Evolutionary conservation across 2,888 invertebrate species (phyloP).

Genomic region (Cabera pusaria): DNA sequence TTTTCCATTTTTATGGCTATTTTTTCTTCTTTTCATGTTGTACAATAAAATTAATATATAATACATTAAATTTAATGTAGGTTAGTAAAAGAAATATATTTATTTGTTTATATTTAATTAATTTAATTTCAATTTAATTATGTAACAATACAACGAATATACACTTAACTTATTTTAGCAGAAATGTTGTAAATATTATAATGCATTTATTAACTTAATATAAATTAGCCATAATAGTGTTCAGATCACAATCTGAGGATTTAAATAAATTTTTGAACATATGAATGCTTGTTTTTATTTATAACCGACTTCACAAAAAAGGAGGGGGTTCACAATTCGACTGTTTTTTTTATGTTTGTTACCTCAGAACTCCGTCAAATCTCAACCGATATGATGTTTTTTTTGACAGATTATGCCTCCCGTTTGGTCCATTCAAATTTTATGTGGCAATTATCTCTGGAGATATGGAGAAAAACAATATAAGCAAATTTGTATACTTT

Average conservation of each 20-base stretch:
- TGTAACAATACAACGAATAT: conserved; percentile 30
- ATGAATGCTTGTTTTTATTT: neutral
- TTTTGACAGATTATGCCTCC: no score
- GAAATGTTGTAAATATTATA: conserved; percentile 50
- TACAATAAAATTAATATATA: no score
- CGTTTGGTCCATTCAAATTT: no score
- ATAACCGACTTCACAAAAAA: no score
- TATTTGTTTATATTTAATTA: conserved; percentile 3
- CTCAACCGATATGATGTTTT: no score
- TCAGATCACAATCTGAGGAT: conserved; percentile 9
- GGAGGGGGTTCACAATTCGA: no score
- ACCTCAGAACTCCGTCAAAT: no score
- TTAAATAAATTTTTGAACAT: conserved; percentile 3
- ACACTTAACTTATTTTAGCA: conserved; percentile 49
- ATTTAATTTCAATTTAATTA: neutral
- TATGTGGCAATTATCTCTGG: no score
- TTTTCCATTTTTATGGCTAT: neutral
- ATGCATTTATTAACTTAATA: conserved; percentile 67
- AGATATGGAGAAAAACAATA: no score
- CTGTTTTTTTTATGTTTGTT: no score
- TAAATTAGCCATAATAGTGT: conserved; percentile 58
- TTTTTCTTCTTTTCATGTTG: neutral
- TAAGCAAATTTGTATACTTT: no score
- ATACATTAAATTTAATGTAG: conserved; percentile 6
- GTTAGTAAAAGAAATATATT: no score